Conservation (phyloP, 2,113 vertebrate species). For the Copsychus sechellarum region DNA sequence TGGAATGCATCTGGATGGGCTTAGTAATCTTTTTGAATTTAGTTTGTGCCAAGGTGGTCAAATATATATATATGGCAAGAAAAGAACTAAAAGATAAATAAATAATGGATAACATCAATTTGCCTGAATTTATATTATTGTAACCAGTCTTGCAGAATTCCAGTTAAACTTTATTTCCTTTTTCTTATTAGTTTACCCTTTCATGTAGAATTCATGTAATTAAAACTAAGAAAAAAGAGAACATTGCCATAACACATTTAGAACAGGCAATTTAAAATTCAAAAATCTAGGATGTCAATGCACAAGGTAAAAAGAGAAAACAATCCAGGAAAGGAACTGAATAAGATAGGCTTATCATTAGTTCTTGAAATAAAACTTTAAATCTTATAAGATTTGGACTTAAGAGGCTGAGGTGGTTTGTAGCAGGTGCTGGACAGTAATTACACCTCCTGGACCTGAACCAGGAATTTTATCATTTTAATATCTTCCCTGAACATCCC, state of each 20-base stretch:
- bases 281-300: background rate
- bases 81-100: background rate
- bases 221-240: background rate
- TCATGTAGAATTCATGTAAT: background rate
- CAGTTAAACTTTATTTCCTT: background rate
- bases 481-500: background rate
- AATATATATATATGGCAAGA: background rate
- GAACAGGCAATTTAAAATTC: background rate
- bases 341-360: background rate
- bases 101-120: background rate
- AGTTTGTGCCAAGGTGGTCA: background rate
- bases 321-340: background rate
- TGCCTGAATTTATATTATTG: background rate
- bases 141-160: background rate
- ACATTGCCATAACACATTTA: background rate
- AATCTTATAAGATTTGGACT: background rate
- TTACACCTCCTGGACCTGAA: background rate
- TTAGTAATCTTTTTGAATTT: background rate
- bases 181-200: background rate
- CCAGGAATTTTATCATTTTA: fast-evolving
- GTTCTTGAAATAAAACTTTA: background rate
- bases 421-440: background rate
- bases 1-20: background rate
- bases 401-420: background rate
- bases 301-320: background rate